phyloP scores from a whole-genome alignment of 2,113 vertebrate species.

The Rhegmatorhina hoffmannsi region DNA sequence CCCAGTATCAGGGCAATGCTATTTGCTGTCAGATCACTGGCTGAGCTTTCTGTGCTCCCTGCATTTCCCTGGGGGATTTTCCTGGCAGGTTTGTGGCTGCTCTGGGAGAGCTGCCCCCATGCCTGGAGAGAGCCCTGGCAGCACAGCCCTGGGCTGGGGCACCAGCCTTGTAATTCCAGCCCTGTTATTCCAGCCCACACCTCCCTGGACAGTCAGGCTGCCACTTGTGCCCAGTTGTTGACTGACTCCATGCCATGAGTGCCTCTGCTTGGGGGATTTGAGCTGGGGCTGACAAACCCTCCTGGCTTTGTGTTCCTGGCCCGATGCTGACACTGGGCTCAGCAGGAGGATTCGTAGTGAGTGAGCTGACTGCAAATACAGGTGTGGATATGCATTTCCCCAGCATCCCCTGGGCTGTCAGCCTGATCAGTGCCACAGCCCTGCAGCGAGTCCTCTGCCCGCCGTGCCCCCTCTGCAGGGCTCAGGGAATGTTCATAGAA shows the following conservation, averaged over 20 bases:
- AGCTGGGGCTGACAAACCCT: background rate
- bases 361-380: background rate
- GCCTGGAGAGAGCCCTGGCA: background rate
- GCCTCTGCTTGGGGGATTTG: background rate
- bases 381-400: background rate
- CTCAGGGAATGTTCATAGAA: background rate
- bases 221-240: background rate
- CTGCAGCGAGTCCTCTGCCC: background rate
- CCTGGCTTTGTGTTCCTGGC: background rate
- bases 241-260: fast-evolving
- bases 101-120: background rate
- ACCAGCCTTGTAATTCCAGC: background rate
- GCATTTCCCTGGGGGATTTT: background rate
- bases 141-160: background rate
- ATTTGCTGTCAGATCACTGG: background rate
- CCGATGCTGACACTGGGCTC: background rate
- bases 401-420: background rate
- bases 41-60: background rate
- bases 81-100: background rate
- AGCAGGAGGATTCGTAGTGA: background rate
- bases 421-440: background rate
- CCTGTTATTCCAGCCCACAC: background rate
- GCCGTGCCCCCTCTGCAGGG: background rate
- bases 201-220: background rate
- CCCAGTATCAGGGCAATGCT: background rate